phyloP scores from a whole-genome alignment of 2,888 invertebrate species.

The Celastrina argiolus region DNA sequence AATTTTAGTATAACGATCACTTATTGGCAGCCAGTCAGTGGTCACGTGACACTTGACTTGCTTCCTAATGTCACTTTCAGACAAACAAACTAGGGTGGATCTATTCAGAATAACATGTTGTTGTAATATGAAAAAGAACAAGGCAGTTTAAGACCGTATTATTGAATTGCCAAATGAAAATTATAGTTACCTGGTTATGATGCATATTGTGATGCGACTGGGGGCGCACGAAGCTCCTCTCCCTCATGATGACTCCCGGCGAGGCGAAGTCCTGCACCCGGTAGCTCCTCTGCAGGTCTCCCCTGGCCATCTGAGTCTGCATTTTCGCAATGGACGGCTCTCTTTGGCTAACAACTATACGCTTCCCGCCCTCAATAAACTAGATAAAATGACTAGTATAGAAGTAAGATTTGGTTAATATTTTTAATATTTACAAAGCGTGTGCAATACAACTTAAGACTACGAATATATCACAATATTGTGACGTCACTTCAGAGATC shows the following conservation, averaged over 20 bases:
- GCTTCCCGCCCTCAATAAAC: constrained; percentile 50
- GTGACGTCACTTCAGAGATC: constrained; percentile 77
- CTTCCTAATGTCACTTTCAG: too few relatives aligned
- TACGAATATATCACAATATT: constrained; percentile 67
- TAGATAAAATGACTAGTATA: constrained; percentile 75
- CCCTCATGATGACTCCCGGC: constrained; percentile 80
- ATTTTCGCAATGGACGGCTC: constrained; percentile 47
- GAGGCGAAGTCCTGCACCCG: constrained; percentile 77
- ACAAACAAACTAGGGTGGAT: too few relatives aligned
- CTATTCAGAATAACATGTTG: too few relatives aligned
- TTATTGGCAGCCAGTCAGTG: too few relatives aligned
- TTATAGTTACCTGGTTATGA: constrained; percentile 72
- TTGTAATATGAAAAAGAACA: too few relatives aligned
- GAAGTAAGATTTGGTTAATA: constrained; percentile 56
- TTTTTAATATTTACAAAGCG: constrained; percentile 49
- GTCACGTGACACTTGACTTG: too few relatives aligned
- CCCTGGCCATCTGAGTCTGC: constrained; percentile 67
- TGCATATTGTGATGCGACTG: constrained; percentile 78
- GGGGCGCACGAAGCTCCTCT: constrained; percentile 83
- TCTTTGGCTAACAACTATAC: constrained; percentile 48
- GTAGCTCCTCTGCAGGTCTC: constrained; percentile 71
- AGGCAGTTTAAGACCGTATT: too few relatives aligned
- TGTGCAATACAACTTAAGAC: constrained; percentile 54
- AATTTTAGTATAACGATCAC: too few relatives aligned
- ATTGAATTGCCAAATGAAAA: too few relatives aligned